Evolutionary conservation across 2,888 invertebrate genomes (phyloP).

Genomic region (Reticulitermes lucifugus): DNA sequence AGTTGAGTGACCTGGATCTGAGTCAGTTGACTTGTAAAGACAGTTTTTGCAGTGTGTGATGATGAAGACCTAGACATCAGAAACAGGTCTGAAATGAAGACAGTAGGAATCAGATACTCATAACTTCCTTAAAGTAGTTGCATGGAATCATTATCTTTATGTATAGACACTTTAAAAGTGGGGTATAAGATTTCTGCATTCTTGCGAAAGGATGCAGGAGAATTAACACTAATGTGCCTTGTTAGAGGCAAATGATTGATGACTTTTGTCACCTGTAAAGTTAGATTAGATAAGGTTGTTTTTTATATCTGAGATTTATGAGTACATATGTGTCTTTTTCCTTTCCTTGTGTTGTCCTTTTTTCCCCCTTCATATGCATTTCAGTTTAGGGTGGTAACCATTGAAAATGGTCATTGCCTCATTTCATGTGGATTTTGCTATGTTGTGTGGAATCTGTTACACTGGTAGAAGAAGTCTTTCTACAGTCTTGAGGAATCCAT

Average conservation of each 20-base stretch:
- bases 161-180: slow-evolving; percentile 41
- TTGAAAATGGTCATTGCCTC: slow-evolving; percentile 35
- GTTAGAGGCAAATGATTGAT: slow-evolving; percentile 42
- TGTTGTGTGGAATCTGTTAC: not conserved
- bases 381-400: slow-evolving; percentile 14
- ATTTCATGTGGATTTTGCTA: not conserved
- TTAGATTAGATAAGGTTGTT: slow-evolving; percentile 41
- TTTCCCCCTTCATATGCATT: not conserved
- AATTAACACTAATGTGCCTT: slow-evolving; percentile 44
- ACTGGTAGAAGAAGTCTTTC: not conserved
- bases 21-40: slow-evolving; percentile 6
- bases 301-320: slow-evolving; percentile 44
- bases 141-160: not conserved
- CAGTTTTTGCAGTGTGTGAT: not conserved
- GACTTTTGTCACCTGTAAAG: slow-evolving; percentile 39
- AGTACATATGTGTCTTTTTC: slow-evolving; percentile 35
- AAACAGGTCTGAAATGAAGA: slow-evolving; percentile 33
- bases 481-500: slow-evolving; percentile 12
- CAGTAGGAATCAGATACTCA: slow-evolving; percentile 44
- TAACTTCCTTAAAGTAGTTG: not conserved
- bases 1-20: slow-evolving; percentile 19
- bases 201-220: slow-evolving; percentile 23
- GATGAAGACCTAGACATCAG: slow-evolving; percentile 17
- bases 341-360: not conserved
- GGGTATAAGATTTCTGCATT: slow-evolving; percentile 27